These are phyloP conservation scores for Notoglanidium macrostoma DNA, from an alignment of 2,797 vertebrate genomes.

Conservation along the genomic window DNA sequence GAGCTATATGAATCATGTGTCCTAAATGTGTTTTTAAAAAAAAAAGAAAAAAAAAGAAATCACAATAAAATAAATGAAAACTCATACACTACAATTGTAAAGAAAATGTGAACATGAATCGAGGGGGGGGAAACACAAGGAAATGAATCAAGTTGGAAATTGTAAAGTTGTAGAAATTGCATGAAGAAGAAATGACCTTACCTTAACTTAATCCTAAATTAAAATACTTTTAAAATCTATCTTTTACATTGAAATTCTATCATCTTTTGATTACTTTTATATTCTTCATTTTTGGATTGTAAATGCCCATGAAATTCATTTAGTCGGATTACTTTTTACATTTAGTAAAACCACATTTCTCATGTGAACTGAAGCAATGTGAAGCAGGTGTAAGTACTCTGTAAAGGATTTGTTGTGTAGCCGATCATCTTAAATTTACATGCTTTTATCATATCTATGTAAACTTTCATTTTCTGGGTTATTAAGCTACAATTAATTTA, in stretches of 20 bases:
- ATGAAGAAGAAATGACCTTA: neutral
- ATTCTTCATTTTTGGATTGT: neutral
- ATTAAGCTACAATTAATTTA: neutral
- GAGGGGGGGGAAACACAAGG: neutral
- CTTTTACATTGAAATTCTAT: neutral
- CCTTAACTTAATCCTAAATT: neutral
- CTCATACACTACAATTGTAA: neutral
- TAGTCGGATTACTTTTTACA: neutral
- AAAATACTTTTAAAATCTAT: neutral
- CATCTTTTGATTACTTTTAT: neutral
- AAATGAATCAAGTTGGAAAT: too few relatives aligned
- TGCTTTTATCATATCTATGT: neutral
- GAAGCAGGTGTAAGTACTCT: neutral
- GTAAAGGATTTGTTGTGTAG: neutral
- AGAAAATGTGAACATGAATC: neutral
- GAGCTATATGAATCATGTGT: neutral
- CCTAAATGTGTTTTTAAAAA: neutral
- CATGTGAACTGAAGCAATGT: neutral
- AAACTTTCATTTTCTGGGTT: neutral
- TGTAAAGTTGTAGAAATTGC: neutral
- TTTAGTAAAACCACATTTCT: neutral
- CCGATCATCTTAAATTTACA: neutral
- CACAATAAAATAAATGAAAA: neutral
- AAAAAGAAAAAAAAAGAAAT: too few relatives aligned
- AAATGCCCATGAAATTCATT: neutral